Evolutionary conservation across 2,797 vertebrate genomes (phyloP), one percentile per base, ranked within the genome.

Genomic region (Acrossocheilus wenchowensis): DNA sequence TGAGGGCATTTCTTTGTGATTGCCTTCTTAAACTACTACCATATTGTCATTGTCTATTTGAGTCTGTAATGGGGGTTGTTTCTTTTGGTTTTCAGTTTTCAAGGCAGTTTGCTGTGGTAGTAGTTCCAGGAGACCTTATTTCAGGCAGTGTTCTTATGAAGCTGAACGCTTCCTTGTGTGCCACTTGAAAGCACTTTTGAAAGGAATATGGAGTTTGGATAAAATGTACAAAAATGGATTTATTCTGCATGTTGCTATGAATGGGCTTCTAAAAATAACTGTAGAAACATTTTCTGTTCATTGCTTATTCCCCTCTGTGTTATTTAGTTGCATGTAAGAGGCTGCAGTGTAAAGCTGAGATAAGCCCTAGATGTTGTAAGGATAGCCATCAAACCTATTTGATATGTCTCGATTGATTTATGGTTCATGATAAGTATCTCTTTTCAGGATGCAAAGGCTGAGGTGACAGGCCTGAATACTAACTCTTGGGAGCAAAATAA

Each of bases 401-500:
- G 81, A 84, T 84, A 81, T 81, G 88, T 86, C 85, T 84, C 75
- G 5, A 75, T 84, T 88, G 88, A 88, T 88, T 88, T 86, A 88
- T 88, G 80, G 85, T 81, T 81, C 69, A 71, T 17, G 88, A 88
- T 88, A 86, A 81, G 85, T 71, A 88, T 88, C 88, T 88, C 48
- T 69, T 79, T 88, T 86, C 71, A 81, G 81, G 77, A 62, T 86
- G 72, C 66, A 84, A 81, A 77, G 82, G 71, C 45, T 86, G 26
- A 80, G 26, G 69, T 84, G 87, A 86, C 83, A 88, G 64, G 64
- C 73, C 45, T 86, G 87, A 77, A 86, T 84, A 62, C 75, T 68
- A 88, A 86, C 81, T 62, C 73, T 69, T 23, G 34, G 50, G 82
- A 80, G 45, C 23, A 75, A 73, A 64, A 75, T 54, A 52, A 30